Base-by-base conservation (phyloP, 2,888 invertebrate genomes). In the Xylocampa areola region DNA sequence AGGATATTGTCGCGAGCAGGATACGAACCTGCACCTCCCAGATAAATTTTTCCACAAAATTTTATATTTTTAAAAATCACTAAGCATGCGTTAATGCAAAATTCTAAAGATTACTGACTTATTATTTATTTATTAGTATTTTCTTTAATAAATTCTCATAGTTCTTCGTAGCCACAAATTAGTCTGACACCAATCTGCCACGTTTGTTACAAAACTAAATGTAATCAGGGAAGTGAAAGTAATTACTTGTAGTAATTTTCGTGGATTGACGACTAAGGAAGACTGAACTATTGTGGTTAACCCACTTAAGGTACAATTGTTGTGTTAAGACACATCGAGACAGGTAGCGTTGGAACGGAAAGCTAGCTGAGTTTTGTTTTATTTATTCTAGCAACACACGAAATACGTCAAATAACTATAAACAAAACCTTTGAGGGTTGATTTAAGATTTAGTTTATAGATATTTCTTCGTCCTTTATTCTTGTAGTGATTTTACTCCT, bases 181-280 rank as follows among this genome's bases (percentile, higher is more conserved):
- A 50, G 27, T 67, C 67, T 59, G 29, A 71, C 58, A 50, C 45
- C 33, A 59, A 50, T 50, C 37, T 14, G 8, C 21, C 66, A 30
- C 17, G 36, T 65, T 67, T 55, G 69, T 40, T 52, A 47, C 44
- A 62, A 32, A 52, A 61, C 68, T 61, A 44, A 52, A 21, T 17
- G 49, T 39, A 50, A 62, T 65, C 33, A 41, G 36, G 60, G 49
- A 74, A 74, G 66, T 47, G 60, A 70, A 70, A 70, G 75, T 50
- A 59, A 69, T 69, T 52, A 65, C 59, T 48, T 36, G 35, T 25
- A 52, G 54, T 45, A 54, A 65, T 65, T 68, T 58, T 35, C 21
- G 23, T 55, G 41, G 52, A 74, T 66, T 60, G 67, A 70, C 54
- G 71, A 55, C 39, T 21, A 60, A 65, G 67, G 71, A 60, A 74